These are phyloP conservation scores for Drosophila hydei DNA, from an alignment of 1,140 invertebrate species.

Conservation along the genomic window DNA sequence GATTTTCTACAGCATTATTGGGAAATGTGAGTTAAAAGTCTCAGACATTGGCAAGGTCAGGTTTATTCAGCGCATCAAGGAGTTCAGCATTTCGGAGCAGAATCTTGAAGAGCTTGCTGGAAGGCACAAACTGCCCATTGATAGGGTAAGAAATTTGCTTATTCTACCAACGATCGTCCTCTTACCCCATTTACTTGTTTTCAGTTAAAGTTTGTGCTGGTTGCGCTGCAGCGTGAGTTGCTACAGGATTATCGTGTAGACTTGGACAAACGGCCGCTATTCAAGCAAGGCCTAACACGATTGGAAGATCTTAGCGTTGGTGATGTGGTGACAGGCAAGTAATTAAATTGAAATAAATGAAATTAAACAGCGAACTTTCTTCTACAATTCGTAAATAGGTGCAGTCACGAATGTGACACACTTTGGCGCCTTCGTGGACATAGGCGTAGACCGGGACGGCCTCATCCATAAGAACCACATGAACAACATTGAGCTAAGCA, in stretches of 20 bases:
- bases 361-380: background rate
- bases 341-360: background rate
- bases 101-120: constrained; percentile 79
- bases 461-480: constrained; percentile 89
- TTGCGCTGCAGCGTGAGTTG: constrained; percentile 87
- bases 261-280: constrained; percentile 87
- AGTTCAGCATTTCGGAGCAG: constrained; percentile 45
- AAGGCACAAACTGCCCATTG: constrained; percentile 84
- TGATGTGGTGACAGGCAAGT: constrained; percentile 84
- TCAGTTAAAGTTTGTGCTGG: constrained; percentile 87
- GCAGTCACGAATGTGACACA: constrained; percentile 92
- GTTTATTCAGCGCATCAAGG: constrained; percentile 84
- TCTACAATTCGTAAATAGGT: constrained; percentile 62
- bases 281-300: constrained; percentile 87
- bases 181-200: constrained; percentile 11
- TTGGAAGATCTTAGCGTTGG: constrained; percentile 87
- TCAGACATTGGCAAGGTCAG: constrained; percentile 84
- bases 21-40: constrained; percentile 83
- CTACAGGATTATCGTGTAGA: constrained; percentile 89
- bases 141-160: constrained; percentile 78
- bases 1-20: constrained; percentile 78
- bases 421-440: constrained; percentile 96
- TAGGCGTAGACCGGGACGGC: constrained; percentile 91
- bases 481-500: constrained; percentile 85
- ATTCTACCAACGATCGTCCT: background rate